Percentiles rank a stretch among this genome's conserved stretches.
phyloP scores from a whole-genome alignment of 2,888 invertebrate species.

The Abrostola triplasia region DNA sequence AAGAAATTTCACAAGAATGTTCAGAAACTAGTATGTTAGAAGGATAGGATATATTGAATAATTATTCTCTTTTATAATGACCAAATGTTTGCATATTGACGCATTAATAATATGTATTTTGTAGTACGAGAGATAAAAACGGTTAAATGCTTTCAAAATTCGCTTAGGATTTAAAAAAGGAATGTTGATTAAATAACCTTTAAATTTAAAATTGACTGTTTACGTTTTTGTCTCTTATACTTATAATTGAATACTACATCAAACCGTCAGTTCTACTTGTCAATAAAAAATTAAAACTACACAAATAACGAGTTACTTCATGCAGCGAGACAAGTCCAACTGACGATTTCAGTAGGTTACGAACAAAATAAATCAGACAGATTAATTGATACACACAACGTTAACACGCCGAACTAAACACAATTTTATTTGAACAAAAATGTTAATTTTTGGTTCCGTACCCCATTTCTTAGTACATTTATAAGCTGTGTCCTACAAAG shows the following conservation, averaged over 20 bases:
- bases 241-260: not conserved
- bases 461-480: constrained; percentile 33
- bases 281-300: not conserved
- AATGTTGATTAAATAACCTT: constrained; percentile 17
- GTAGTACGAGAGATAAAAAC: constrained; percentile 45
- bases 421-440: constrained; percentile 32
- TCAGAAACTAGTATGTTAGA: constrained; percentile 28
- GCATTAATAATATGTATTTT: constrained; percentile 49
- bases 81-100: constrained; percentile 13
- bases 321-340: constrained; percentile 10
- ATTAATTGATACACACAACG: constrained; percentile 26
- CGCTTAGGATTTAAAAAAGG: constrained; percentile 25
- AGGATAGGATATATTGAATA: constrained; percentile 11
- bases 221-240: constrained; percentile 45
- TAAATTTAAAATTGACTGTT: constrained; percentile 3
- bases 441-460: constrained; percentile 39
- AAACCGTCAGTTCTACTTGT: not conserved
- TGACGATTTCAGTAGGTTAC: constrained; percentile 20
- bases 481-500: constrained; percentile 34
- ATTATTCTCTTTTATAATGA: not conserved
- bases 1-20: constrained; percentile 45
- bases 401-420: constrained; percentile 32
- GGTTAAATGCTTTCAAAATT: constrained; percentile 5
- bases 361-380: constrained; percentile 15
- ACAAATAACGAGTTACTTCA: not conserved